Evolutionary conservation across 2,113 vertebrate species (phyloP).

Genomic region (Ctenodactylus gundi): DNA sequence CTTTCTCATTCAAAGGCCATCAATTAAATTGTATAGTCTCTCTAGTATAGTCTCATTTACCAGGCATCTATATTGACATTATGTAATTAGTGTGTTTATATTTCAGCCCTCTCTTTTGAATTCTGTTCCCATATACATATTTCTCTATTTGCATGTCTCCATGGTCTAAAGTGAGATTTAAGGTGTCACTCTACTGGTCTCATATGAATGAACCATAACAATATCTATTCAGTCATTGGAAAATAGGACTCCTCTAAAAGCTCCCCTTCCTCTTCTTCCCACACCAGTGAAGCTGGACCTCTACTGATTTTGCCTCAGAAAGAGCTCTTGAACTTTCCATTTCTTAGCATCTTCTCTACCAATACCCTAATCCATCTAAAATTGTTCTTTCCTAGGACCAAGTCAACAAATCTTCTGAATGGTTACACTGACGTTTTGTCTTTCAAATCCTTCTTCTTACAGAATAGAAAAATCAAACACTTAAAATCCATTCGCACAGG

Average conservation of each 20-base stretch:
- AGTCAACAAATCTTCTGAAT: not conserved
- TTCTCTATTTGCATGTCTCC: not conserved
- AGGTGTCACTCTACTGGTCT: not conserved
- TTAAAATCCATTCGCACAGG: not conserved
- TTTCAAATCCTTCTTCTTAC: not conserved
- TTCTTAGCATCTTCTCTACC: constrained; percentile 22
- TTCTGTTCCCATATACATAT: not conserved
- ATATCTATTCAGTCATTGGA: not conserved
- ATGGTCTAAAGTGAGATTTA: not conserved
- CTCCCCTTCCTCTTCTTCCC: not conserved
- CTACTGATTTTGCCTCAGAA: constrained; percentile 24
- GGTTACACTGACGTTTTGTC: not conserved
- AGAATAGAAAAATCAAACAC: not conserved
- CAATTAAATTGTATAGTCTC: too few species aligned
- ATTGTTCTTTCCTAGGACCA: not conserved
- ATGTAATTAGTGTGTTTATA: not conserved
- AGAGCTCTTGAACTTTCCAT: not conserved
- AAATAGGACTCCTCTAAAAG: not conserved
- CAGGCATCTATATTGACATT: not conserved
- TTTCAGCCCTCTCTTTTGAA: not conserved
- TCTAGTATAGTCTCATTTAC: not conserved
- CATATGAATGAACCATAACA: not conserved
- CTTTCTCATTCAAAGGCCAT: not conserved
- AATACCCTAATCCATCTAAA: not conserved
- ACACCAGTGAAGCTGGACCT: not conserved